Evolutionary conservation across 2,113 vertebrate genomes (phyloP).

Genomic region (Motacilla alba): DNA sequence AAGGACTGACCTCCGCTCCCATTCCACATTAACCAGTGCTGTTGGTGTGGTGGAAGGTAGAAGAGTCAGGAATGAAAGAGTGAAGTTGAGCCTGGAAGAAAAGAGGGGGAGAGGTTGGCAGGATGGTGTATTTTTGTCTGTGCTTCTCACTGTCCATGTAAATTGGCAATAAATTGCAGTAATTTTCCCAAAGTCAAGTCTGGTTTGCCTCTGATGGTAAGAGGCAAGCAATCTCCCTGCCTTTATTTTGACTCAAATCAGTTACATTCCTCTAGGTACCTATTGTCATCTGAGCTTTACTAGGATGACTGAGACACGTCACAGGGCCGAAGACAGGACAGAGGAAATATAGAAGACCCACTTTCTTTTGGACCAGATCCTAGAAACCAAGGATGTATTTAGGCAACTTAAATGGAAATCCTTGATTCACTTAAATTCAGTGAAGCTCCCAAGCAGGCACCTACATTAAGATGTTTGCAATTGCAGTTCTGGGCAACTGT

Average conservation of each 20-base stretch:
- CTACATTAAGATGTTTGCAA: not conserved
- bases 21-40: not conserved
- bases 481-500: not conserved
- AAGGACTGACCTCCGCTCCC: fast-evolving
- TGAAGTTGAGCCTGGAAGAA: not conserved
- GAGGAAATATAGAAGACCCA: not conserved
- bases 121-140: not conserved
- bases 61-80: not conserved
- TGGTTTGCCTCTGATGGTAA: not conserved
- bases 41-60: not conserved
- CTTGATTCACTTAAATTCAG: not conserved
- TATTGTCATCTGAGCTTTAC: not conserved
- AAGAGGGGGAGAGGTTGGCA: fast-evolving
- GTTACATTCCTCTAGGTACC: not conserved
- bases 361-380: not conserved
- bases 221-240: not conserved
- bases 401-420: not conserved
- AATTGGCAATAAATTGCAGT: not conserved
- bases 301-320: not conserved
- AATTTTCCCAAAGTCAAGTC: not conserved
- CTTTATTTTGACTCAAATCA: not conserved
- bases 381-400: not conserved
- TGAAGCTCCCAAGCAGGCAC: not conserved
- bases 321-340: not conserved
- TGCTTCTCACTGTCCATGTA: not conserved